Base-by-base conservation (phyloP, 2,888 invertebrate species). In the Abrostola tripartita region DNA sequence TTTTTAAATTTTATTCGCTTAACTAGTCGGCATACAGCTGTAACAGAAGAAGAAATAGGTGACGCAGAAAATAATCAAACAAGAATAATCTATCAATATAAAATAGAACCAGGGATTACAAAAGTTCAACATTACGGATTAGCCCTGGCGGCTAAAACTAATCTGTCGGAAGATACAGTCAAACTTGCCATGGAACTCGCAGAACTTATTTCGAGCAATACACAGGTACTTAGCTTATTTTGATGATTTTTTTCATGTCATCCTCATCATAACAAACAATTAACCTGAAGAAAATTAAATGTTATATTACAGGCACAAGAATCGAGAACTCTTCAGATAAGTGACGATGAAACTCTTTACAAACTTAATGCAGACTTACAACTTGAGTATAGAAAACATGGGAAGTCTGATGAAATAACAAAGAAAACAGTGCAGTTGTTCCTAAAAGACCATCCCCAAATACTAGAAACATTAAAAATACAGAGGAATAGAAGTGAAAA, bases 41-140 rank as follows among this genome's bases (percentile, higher is more conserved):
- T 95, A 0, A 83, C 81, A 14, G 90, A 92, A 80, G 88, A 90
- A 78, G 86, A 86, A 55, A 68, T 78, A 9, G 84, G 86, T 5
- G 86, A 85, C 37, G 76, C 86, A 8, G 84, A 87, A 44, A 80
- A 78, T 49, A 74, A 72, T 5, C 79, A 89, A 11, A 88, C 85
- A 47, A 90, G 92, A 72, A 88, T 97, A 37, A 84, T 95, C n/a
- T 97, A 96, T 79, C 95, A 96, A 36, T 96, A 97, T 79, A 95
- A 94, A 79, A 84, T 97, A 37, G 92, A 95, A 61, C 87, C 91
- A 0, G 97, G 97, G 6, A 88, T 95, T 0, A 96, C 96, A 0
- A 88, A 91, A 10, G 88, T 96, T 5, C 92, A 95, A 71, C 91
- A 95, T 67, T 97, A 97, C 80, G 97, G 97, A 0, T 88, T 97